Conservation (phyloP, 1,140 invertebrate genomes). For the Bombus picipes region DNA sequence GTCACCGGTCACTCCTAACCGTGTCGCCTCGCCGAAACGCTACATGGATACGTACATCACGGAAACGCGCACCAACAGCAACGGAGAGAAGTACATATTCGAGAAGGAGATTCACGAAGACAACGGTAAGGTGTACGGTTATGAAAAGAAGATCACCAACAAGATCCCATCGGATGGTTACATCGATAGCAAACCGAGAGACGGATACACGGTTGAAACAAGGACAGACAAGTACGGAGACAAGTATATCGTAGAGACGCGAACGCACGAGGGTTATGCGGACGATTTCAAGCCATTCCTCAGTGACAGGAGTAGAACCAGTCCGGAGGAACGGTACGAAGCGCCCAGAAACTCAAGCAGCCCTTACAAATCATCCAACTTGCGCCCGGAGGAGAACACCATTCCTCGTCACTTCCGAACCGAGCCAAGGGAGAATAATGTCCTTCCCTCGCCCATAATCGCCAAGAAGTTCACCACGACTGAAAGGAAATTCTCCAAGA, state of each 20-base stretch:
- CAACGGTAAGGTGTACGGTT: conserved; percentile 79
- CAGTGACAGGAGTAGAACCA: conserved; percentile 71
- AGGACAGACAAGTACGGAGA: conserved; percentile 82
- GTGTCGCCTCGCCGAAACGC: conserved; percentile 76
- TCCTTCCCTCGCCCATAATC: conserved; percentile 60
- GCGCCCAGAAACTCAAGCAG: conserved; percentile 38
- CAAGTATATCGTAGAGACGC: conserved; percentile 84
- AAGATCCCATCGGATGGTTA: conserved; percentile 73
- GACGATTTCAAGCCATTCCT: conserved; percentile 76
- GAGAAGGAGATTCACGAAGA: conserved; percentile 80
- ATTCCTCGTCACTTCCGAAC: conserved; percentile 38
- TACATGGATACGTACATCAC: conserved; percentile 81
- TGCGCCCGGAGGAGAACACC: conserved; percentile 45
- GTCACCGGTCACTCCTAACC: conserved; percentile 77
- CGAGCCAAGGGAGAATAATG: conserved; percentile 50
- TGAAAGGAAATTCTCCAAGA: conserved; percentile 76
- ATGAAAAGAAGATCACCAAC: conserved; percentile 80
- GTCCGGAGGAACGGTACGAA: conserved; percentile 71
- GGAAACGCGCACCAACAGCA: conserved; percentile 79
- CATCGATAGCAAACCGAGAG: conserved; percentile 70
- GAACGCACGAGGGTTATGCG: conserved; percentile 74
- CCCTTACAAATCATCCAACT: conserved; percentile 50
- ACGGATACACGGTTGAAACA: conserved; percentile 83
- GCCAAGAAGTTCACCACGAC: conserved; percentile 68
- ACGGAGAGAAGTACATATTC: conserved; percentile 80